Conservation (phyloP, 2,797 vertebrate species). For the Sebastes iracundus region DNA sequence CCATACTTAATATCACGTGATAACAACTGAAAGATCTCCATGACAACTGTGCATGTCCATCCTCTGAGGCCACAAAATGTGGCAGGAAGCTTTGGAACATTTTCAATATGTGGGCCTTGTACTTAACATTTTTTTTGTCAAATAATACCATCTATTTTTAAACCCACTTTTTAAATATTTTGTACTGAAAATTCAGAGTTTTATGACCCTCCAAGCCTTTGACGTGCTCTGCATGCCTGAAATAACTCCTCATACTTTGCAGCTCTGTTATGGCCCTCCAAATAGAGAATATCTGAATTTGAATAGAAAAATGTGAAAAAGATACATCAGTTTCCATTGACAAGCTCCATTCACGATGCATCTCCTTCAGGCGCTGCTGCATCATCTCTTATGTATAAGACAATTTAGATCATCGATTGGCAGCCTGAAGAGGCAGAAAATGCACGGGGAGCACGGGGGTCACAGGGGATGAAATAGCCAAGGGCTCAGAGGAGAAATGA, state of each 20-base stretch:
- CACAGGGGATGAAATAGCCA: slow-evolving; percentile 14
- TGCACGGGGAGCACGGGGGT: background rate
- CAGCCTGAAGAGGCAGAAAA: slow-evolving; percentile 25
- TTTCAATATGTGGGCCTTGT: background rate
- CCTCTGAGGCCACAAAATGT: background rate
- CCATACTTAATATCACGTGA: background rate
- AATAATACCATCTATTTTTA: background rate
- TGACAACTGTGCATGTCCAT: background rate
- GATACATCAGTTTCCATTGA: slow-evolving; percentile 19
- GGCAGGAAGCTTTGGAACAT: background rate
- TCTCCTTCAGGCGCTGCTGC: slow-evolving; percentile 29
- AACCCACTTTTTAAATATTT: background rate
- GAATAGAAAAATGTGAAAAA: background rate
- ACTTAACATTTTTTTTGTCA: background rate
- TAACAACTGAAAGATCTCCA: background rate
- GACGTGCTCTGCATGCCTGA: background rate
- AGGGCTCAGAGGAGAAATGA: slow-evolving; percentile 48
- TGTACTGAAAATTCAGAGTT: background rate
- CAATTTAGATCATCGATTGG: slow-evolving; percentile 61
- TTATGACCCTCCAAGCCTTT: background rate
- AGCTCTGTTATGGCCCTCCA: background rate
- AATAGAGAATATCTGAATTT: background rate
- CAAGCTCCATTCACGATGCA: slow-evolving; percentile 15
- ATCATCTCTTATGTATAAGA: slow-evolving; percentile 58
- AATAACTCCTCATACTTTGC: background rate